Conservation (phyloP, 2,113 vertebrate species). For the Ciconia maguari region DNA sequence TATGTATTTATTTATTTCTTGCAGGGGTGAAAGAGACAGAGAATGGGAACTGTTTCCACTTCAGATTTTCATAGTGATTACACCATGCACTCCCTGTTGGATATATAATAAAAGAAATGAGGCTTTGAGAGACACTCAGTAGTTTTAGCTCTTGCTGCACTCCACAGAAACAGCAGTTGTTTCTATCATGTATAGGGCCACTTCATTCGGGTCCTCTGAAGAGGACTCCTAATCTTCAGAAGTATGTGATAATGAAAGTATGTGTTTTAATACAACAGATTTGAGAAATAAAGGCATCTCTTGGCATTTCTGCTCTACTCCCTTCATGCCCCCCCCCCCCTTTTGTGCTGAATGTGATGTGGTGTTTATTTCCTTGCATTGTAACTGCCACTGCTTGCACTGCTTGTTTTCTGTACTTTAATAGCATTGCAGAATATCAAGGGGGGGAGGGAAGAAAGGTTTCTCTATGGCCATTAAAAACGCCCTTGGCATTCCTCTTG, state of each 20-base stretch:
- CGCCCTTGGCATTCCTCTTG: not conserved
- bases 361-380: not conserved
- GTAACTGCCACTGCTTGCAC: not conserved
- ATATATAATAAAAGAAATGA: not conserved
- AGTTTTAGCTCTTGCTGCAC: not conserved
- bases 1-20: not conserved
- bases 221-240: not conserved
- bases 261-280: not conserved
- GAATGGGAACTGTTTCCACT: not conserved
- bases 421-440: not conserved
- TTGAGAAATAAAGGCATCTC: not conserved
- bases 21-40: not conserved
- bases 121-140: not conserved
- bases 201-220: not conserved
- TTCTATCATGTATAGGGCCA: not conserved
- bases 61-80: not conserved
- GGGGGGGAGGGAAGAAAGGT: fast-evolving
- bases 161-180: not conserved
- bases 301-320: not conserved
- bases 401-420: not conserved
- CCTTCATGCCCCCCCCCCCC: not conserved
- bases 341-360: not conserved
- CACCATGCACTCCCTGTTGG: not conserved
- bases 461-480: not conserved
- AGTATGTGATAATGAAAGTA: not conserved